Evolutionary conservation across 2,113 vertebrate species (phyloP).

Genomic region (Gyps fulvus): DNA sequence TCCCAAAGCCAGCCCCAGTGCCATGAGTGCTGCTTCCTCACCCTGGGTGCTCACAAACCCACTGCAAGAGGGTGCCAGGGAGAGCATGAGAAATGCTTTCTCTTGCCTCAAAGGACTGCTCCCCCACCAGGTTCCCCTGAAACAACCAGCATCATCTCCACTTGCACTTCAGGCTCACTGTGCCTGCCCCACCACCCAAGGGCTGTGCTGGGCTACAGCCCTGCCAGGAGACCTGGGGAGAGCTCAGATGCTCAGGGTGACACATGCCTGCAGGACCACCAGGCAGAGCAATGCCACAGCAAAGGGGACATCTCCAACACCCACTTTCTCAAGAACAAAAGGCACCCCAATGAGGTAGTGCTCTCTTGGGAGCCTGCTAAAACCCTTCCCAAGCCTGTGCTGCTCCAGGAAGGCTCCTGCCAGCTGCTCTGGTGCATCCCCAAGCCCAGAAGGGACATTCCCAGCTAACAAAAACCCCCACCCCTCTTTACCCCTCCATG

Average conservation of each 20-base stretch:
- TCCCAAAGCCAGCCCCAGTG: neutral
- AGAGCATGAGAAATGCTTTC: fast-evolving
- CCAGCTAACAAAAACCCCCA: neutral
- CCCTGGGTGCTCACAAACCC: neutral
- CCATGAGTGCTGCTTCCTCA: neutral
- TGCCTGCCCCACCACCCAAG: neutral
- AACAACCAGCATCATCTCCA: neutral
- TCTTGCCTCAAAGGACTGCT: neutral
- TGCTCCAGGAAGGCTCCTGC: neutral
- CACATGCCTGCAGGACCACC: neutral
- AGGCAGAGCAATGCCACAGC: fast-evolving
- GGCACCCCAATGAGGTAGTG: neutral
- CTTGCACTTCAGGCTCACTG: neutral
- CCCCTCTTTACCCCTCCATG: neutral
- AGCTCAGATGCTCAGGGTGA: neutral
- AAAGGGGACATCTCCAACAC: neutral
- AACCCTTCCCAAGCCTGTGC: neutral
- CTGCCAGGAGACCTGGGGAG: neutral
- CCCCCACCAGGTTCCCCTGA: too few relatives aligned
- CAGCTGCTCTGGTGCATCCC: fast-evolving
- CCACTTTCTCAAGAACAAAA: neutral
- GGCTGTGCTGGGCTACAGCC: neutral
- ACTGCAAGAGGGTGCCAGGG: neutral
- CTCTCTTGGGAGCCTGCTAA: neutral
- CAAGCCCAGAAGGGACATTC: neutral